Percentiles rank a stretch among this genome's conserved stretches.
phyloP scores from a whole-genome alignment of 2,797 vertebrate species.

The Pteronotus mesoamericanus region DNA sequence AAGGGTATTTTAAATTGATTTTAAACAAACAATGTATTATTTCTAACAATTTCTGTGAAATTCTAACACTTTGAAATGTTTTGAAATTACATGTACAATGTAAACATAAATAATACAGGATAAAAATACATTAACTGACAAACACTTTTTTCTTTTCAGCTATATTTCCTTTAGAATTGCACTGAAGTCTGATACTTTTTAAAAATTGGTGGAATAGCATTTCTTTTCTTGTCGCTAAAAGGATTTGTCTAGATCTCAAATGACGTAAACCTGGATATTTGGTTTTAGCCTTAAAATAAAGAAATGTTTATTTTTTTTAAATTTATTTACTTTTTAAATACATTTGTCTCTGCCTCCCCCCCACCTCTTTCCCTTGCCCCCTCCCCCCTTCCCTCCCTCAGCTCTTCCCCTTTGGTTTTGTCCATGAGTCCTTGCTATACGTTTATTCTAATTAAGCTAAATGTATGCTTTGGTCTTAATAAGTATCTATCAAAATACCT shows the following conservation, averaged over 20 bases:
- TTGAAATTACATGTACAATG: not conserved
- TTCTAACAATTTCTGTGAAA: not conserved
- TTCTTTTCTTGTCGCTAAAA: constrained; percentile 17
- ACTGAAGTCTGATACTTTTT: not conserved
- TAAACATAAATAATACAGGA: not conserved
- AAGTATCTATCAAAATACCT: not conserved
- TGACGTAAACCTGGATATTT: not conserved
- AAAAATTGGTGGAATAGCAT: not conserved
- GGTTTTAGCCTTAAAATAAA: constrained; percentile 7
- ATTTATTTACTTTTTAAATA: too few relatives aligned
- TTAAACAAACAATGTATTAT: not conserved
- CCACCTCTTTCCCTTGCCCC: too few relatives aligned
- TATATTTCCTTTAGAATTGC: not conserved
- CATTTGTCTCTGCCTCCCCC: too few relatives aligned
- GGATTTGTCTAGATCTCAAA: not conserved
- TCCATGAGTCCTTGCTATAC: too few relatives aligned
- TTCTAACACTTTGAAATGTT: not conserved
- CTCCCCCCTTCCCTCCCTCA: too few relatives aligned
- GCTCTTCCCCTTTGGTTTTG: too few relatives aligned
- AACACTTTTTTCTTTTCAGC: not conserved
- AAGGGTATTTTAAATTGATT: not conserved
- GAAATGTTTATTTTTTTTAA: too few relatives aligned
- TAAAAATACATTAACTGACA: not conserved
- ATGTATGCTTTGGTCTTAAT: not conserved
- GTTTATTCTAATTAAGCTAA: constrained; percentile 16